Conservation (phyloP, 2,113 vertebrate genomes). For the Heterotis niloticus region DNA sequence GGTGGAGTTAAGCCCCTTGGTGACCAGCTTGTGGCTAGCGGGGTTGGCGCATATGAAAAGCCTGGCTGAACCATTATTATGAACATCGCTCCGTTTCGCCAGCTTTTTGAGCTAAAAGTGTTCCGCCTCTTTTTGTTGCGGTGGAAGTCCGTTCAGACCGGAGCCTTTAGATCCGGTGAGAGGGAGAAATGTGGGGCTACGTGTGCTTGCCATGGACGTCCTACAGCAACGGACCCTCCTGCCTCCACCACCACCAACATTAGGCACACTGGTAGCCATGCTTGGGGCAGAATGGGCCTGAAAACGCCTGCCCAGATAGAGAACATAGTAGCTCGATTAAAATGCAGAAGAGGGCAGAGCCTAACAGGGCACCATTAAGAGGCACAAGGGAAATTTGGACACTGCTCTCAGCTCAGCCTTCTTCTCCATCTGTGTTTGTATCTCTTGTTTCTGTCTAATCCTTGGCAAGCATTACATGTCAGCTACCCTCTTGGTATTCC, state of each 20-base stretch:
- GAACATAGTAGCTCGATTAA: too few relatives aligned
- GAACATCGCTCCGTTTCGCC: not conserved
- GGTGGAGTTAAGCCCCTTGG: slow-evolving; percentile 20
- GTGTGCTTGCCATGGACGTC: too few relatives aligned
- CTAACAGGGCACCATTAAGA: too few relatives aligned
- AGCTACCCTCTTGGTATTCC: too few relatives aligned
- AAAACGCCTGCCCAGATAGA: not conserved
- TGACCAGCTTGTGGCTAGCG: slow-evolving; percentile 16
- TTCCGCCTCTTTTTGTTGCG: not conserved
- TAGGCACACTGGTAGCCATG: slow-evolving; percentile 28
- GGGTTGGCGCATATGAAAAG: too few relatives aligned
- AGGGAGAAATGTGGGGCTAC: not conserved
- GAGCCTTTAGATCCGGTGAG: not conserved
- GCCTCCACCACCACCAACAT: not conserved
- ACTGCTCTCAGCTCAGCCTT: too few relatives aligned
- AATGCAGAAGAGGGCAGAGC: not conserved
- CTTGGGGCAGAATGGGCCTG: slow-evolving; percentile 43
- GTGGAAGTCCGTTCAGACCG: not conserved
- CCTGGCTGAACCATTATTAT: not conserved
- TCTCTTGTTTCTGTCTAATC: not conserved
- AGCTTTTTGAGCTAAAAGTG: too few relatives aligned
- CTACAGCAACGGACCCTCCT: too few relatives aligned
- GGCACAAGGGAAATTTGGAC: not conserved
- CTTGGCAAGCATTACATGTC: not conserved
- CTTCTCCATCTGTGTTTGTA: not conserved